A percentile compares a stretch with the other conserved stretches of the same genome.
phyloP scores from a whole-genome alignment of 1,140 invertebrate genomes.

The Drosophila sproati region DNA sequence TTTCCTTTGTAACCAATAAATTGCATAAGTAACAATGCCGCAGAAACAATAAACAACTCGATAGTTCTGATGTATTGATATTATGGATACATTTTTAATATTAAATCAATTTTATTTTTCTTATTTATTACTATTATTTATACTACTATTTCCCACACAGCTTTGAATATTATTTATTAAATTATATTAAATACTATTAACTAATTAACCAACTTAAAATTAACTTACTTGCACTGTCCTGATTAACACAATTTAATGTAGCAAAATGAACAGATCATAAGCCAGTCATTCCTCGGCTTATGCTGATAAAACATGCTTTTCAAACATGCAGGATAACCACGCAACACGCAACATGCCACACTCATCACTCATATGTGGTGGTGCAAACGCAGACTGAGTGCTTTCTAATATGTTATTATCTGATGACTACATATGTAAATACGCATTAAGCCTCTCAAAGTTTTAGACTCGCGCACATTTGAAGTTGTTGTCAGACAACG shows the following conservation, averaged over 20 bases:
- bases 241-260: conserved; percentile 1
- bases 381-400: conserved; percentile 21
- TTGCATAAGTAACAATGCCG: too few species aligned
- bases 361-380: not conserved
- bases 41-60: too few species aligned
- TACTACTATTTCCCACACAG: too few species aligned
- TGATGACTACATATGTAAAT: conserved; percentile 81
- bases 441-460: conserved; percentile 43
- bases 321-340: not conserved
- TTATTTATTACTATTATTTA: too few species aligned
- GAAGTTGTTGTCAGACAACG: conserved; percentile 31
- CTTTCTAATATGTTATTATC: conserved; percentile 74
- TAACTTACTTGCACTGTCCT: not conserved
- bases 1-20: too few species aligned
- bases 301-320: not conserved
- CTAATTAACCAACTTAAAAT: too few species aligned
- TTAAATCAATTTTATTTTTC: too few species aligned
- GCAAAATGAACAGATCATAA: not conserved
- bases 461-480: conserved; percentile 38
- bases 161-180: too few species aligned
- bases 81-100: too few species aligned
- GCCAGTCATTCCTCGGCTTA: not conserved
- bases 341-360: conserved; percentile 6
- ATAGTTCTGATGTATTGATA: too few species aligned
- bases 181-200: too few species aligned